Evolutionary conservation across 2,113 vertebrate genomes (phyloP).

Genomic region (Ctenodactylus gundi): DNA sequence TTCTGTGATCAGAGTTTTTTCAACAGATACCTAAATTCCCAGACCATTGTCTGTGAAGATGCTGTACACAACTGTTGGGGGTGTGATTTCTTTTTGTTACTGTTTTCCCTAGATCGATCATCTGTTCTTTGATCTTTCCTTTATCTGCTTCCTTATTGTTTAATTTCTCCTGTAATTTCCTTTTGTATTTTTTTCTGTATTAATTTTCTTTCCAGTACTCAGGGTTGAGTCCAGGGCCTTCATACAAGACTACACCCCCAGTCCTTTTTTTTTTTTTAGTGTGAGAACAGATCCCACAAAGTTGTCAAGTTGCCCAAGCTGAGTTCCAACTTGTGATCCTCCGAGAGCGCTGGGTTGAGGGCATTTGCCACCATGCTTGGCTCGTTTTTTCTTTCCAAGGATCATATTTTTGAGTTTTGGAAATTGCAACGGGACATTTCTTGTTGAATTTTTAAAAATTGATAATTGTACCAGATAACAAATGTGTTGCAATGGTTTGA

Average conservation of each 20-base stretch:
- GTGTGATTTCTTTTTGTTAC: neutral
- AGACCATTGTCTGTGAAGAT: neutral
- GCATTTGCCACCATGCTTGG: too few species aligned
- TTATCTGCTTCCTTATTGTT: neutral
- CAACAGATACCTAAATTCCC: neutral
- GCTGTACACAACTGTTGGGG: neutral
- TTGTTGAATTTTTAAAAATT: neutral
- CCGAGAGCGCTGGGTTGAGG: too few species aligned
- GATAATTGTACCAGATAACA: neutral
- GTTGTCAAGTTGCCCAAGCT: too few species aligned
- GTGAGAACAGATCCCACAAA: too few species aligned
- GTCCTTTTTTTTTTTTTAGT: too few species aligned
- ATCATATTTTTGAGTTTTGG: conserved; percentile 30
- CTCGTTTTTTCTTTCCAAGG: too few species aligned
- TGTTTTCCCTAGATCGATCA: neutral
- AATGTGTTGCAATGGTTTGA: too few species aligned
- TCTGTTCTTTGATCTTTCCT: neutral
- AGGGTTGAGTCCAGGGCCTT: too few species aligned
- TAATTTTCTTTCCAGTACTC: too few species aligned
- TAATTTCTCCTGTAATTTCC: neutral
- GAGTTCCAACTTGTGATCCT: too few species aligned
- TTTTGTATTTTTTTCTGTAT: too few species aligned
- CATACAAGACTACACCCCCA: too few species aligned
- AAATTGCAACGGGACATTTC: neutral
- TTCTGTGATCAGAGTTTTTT: neutral